A percentile compares a stretch with the other conserved stretches of the same genome.
phyloP scores from a whole-genome alignment of 2,888 invertebrate species.

The Fragum sueziense region DNA sequence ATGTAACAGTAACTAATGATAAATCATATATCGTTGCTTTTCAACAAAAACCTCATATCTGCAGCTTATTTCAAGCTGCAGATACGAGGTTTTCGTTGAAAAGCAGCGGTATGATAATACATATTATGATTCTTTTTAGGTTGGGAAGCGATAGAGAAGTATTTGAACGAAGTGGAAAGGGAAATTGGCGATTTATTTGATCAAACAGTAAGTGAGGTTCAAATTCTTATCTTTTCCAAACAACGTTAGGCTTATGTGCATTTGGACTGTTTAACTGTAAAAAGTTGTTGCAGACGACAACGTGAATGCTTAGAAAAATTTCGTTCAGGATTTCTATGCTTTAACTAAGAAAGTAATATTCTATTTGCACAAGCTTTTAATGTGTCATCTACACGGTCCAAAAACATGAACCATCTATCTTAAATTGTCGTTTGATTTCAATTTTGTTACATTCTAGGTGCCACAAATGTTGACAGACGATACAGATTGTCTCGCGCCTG shows the following conservation, averaged over 20 bases:
- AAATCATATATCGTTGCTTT: too few relatives aligned
- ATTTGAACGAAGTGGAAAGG: slow-evolving; percentile 35
- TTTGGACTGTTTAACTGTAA: not conserved
- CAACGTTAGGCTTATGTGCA: not conserved
- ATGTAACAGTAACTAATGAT: too few relatives aligned
- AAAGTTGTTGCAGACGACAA: not conserved
- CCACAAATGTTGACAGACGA: slow-evolving; percentile 40
- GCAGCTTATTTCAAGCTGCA: too few relatives aligned
- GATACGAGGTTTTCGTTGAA: too few relatives aligned
- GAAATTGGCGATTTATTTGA: slow-evolving; percentile 24
- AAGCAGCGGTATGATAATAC: too few relatives aligned
- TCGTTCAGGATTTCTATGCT: too few relatives aligned
- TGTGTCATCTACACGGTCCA: too few relatives aligned
- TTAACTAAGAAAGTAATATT: not conserved
- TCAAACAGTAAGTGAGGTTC: slow-evolving; percentile 30
- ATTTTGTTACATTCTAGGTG: slow-evolving; percentile 19
- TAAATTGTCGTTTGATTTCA: not conserved
- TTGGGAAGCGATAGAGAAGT: slow-evolving; percentile 52
- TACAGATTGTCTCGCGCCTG: slow-evolving; percentile 23
- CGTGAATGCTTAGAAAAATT: not conserved
- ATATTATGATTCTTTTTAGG: slow-evolving; percentile 33
- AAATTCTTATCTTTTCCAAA: not conserved
- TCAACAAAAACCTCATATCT: too few relatives aligned
- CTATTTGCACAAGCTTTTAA: too few relatives aligned
- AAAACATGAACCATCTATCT: too few relatives aligned